Conservation (phyloP, 1,140 invertebrate genomes). For the Drosophila burlai region DNA sequence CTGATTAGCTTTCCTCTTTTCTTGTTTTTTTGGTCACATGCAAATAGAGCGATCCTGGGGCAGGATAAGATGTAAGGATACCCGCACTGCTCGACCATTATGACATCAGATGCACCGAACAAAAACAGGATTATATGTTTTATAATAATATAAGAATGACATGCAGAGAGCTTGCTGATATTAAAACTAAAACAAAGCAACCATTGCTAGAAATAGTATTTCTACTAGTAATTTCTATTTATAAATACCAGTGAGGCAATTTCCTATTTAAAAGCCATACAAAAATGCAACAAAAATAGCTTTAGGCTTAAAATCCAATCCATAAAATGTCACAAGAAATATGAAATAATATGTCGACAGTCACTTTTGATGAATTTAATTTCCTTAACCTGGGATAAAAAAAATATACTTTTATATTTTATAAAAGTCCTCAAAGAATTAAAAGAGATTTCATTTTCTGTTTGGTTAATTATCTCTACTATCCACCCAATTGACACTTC, state of each 20-base stretch:
- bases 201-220: background rate
- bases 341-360: background rate
- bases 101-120: conserved; percentile 17
- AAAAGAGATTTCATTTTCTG: background rate
- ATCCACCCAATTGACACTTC: background rate
- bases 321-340: background rate
- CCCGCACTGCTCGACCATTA: background rate
- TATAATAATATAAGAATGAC: too few relatives aligned
- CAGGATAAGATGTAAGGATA: conserved; percentile 31
- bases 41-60: conserved; percentile 21
- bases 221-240: background rate
- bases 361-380: too few relatives aligned
- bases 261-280: background rate
- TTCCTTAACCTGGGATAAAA: too few relatives aligned
- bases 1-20: conserved; percentile 30
- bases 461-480: background rate
- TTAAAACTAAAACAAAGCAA: background rate
- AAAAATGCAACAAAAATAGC: background rate
- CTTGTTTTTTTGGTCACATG: conserved; percentile 8
- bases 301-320: background rate
- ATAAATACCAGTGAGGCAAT: background rate
- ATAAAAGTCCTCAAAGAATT: background rate
- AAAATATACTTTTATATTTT: too few relatives aligned
- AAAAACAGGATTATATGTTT: background rate
- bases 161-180: background rate